Evolutionary conservation across 2,888 invertebrate genomes (phyloP).

Genomic region (Salticus scenicus): DNA sequence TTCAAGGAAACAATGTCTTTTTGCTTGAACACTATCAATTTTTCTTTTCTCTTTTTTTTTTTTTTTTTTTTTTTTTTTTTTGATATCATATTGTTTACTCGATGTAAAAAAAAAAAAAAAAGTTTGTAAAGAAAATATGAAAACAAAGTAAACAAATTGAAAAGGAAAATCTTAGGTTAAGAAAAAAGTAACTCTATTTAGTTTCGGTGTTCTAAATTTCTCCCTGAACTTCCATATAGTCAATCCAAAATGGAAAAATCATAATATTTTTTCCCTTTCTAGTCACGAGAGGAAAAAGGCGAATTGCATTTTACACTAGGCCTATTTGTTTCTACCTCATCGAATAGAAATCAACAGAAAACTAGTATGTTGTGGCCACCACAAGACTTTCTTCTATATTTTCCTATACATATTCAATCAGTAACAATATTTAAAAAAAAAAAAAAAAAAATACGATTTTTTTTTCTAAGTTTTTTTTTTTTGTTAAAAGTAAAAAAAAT

Average conservation of each 20-base stretch:
- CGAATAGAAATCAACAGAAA: no score
- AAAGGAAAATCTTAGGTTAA: neutral
- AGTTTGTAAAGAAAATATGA: no score
- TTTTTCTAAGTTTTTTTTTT: no score
- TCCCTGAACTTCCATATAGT: constrained; percentile 31
- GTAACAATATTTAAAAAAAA: no score
- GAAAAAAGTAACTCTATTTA: constrained; percentile 21
- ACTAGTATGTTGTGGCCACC: no score
- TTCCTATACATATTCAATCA: no score
- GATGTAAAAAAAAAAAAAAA: constrained; percentile 10
- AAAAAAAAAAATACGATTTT: no score
- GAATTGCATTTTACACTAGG: constrained; percentile 27
- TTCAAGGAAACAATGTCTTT: constrained; percentile 10
- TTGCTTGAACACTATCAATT: neutral
- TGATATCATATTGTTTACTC: constrained; percentile 9
- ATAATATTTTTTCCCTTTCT: constrained; percentile 16
- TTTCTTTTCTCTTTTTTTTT: neutral
- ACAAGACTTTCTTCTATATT: no score
- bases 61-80: no score
- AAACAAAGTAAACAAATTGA: constrained; percentile 14
- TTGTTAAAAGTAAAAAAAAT: no score
- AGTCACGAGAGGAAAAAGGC: constrained; percentile 26
- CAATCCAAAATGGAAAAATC: constrained; percentile 27
- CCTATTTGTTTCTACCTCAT: constrained; percentile 19
- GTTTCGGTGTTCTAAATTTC: constrained; percentile 14